Evolutionary conservation across 2,113 vertebrate species (phyloP), one percentile per base, ranked within the genome.

Genomic region (Oncorhynchus nerka): DNA sequence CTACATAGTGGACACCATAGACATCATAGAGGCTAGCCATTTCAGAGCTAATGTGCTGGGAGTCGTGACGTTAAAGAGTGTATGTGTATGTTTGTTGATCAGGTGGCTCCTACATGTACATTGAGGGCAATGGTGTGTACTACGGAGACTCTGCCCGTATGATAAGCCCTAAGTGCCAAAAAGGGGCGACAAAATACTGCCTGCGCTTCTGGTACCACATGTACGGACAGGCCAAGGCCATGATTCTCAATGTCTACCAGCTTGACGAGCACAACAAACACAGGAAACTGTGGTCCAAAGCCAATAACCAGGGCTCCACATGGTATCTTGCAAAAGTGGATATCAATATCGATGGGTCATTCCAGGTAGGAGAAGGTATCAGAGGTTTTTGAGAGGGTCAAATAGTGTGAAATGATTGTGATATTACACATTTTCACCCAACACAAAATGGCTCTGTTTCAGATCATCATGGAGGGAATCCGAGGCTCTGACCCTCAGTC

Each of bases 201-300:
- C 85, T 96, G 75, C 74, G 82, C 19, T 95, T 96, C 86, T 95
- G 95, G 95, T 95, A 95, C 83, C 92, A 95, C 83, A 95, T 95
- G 93, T 92, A 94, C 3, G 95, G 95, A 34, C 75, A 28, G 12
- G 89, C 91, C 26, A 0, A 8, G 2, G 48, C 81, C 2, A 95
- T 94, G 93, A 78, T 84, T 13, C 87, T 96, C 48, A 88, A 84
- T 1, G 78, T 95, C 6, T 92, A 93, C 66, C 75, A 88, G 55
- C 71, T 90, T 55, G 51, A 55, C 20, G 72, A 91, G 68, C 74
- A 49, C 13, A 82, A 77, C 65, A 85, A 8, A 32, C 64, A 77
- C 3, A 83, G 7, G 1, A 85, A 80, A 62, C 26, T 93, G 3
- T 81, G 90, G 91, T 83, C 79, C 9, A 77, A 49, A 59, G n/a